These are phyloP conservation scores for Lycodopsis pacificus DNA, from an alignment of 2,797 vertebrate species.

Conservation along the genomic window DNA sequence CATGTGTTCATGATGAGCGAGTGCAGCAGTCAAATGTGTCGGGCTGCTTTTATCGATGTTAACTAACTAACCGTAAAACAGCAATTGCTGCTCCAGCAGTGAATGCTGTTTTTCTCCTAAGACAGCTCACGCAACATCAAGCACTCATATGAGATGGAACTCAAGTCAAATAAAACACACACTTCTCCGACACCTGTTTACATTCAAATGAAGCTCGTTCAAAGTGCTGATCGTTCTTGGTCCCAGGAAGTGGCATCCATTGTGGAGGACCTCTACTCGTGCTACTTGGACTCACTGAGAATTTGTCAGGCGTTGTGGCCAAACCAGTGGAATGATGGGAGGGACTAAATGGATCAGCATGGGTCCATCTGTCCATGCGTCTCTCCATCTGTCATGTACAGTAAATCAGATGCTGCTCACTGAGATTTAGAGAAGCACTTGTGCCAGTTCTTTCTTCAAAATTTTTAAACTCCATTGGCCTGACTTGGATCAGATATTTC, in stretches of 20 bases:
- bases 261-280: background rate
- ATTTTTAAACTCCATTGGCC: background rate
- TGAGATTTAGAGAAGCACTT: background rate
- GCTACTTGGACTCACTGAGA: conserved; percentile 2
- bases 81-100: conserved; percentile 40
- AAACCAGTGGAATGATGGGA: conserved; percentile 33
- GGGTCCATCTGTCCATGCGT: conserved; percentile 37
- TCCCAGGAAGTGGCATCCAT: background rate
- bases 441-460: background rate
- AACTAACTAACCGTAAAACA: conserved; percentile 70
- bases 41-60: conserved; percentile 55
- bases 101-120: conserved; percentile 42
- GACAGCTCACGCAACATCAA: conserved; percentile 47
- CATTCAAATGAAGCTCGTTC: background rate
- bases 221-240: background rate
- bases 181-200: background rate
- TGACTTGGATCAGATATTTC: background rate
- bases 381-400: conserved; percentile 43
- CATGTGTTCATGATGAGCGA: conserved; percentile 60
- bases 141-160: conserved; percentile 16
- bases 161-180: conserved; percentile 12
- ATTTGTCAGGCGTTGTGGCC: conserved; percentile 10
- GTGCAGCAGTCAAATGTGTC: conserved; percentile 58
- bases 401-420: conserved; percentile 9
- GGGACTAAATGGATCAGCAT: conserved; percentile 41